Evolutionary conservation across 2,113 vertebrate genomes (phyloP), one percentile per base, ranked within the genome.

Genomic region (Sander lucioperca): DNA sequence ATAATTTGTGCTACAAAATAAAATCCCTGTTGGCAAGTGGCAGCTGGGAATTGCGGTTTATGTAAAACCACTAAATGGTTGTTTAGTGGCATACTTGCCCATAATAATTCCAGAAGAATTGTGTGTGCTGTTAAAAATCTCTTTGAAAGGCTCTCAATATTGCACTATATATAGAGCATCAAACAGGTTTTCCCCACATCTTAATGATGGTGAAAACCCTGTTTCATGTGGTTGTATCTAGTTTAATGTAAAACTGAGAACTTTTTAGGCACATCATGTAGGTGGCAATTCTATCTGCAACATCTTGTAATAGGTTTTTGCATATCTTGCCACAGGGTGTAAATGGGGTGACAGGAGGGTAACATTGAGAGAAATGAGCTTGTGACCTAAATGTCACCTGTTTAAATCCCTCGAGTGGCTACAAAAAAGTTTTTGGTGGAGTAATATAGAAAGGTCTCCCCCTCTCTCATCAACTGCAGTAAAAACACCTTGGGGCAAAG

Each of bases 321-420:
- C 65, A 86, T 84, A 84, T 80, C 59, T 74, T 62, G 62, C 81
- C 84, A 62, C 39, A 5, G 70, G 84, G 81, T 11, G 12, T 81
- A 80, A 86, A 84, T 74, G 77, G 72, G 83, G 75, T 88, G 71
- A 88, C 54, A 73, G 47, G 45, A 85, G 66, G 81, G 64, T 61
- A 79, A 73, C 25, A 2, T 13, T 54, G 54, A 59, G 58, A 88
- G 36, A 90, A 86, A 89, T 89, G 68, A 91, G 79, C 51, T 79
- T 71, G 66, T 79, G 79, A 80, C 71, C 79, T 79, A 74, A 67
- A 78, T 83, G 71, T 84, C 77, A 80, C 64, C 61, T 58, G 30
- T 77, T 84, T 62, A 74, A 91, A 83, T 86, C 64, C 74, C 79
- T 73, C 1, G 47, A 86, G 83, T 39, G 68, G 25, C 67, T 27